phyloP scores from a whole-genome alignment of 2,888 invertebrate species.

The Patella pellucida region DNA sequence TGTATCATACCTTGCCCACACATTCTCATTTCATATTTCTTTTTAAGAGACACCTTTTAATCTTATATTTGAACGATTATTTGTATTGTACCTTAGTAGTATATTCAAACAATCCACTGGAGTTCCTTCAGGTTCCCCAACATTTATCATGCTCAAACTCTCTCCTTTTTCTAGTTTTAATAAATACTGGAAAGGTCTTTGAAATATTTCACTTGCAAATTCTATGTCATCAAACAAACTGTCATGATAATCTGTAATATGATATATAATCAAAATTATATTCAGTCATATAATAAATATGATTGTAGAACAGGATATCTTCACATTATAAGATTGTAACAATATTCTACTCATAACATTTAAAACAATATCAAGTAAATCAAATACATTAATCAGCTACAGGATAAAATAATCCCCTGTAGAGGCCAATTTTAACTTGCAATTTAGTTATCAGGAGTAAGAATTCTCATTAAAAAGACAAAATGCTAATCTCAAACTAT shows the following conservation, averaged over 20 bases:
- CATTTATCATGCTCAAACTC: constrained; percentile 31
- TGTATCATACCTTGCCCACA: background rate
- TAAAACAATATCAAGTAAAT: too few species aligned
- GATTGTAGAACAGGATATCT: too few species aligned
- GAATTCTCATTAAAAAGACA: too few species aligned
- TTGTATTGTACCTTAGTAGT: constrained; percentile 38
- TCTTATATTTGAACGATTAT: background rate
- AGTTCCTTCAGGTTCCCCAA: constrained; percentile 28
- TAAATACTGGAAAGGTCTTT: constrained; percentile 57
- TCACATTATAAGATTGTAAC: too few species aligned
- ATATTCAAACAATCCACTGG: constrained; percentile 38
- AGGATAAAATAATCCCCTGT: too few species aligned
- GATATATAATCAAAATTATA: too few species aligned
- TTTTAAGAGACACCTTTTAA: background rate
- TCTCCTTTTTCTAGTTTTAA: constrained; percentile 30
- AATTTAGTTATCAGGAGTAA: too few species aligned
- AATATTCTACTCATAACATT: too few species aligned
- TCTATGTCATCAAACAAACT: constrained; percentile 50
- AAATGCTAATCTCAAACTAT: too few species aligned
- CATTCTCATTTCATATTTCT: background rate
- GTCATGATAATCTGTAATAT: constrained; percentile 25
- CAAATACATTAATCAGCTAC: too few species aligned
- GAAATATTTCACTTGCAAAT: constrained; percentile 49
- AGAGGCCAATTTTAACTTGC: too few species aligned
- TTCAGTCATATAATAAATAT: too few species aligned